Conservation (phyloP, 2,888 invertebrate genomes). For the Lomographa bimaculata region DNA sequence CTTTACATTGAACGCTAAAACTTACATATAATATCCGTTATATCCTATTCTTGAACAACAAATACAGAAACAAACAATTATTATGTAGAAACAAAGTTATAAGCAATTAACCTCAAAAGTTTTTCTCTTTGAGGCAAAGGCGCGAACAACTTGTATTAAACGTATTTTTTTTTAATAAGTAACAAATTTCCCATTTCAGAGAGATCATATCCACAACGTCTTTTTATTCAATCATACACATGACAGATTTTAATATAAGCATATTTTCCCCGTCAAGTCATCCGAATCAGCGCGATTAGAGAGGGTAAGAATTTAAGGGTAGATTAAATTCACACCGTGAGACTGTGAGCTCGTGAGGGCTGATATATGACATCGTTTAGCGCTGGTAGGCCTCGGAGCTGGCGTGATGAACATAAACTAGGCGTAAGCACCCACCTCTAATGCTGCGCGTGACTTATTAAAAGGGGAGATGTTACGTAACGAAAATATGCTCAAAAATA, state of each 20-base stretch:
- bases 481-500: too few species aligned
- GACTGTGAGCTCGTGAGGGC: conserved; percentile 24
- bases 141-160: too few species aligned
- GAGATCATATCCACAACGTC: too few species aligned
- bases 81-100: too few species aligned
- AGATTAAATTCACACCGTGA: conserved; percentile 34
- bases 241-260: conserved; percentile 11
- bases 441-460: conserved; percentile 22
- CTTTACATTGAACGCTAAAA: too few species aligned
- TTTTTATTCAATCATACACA: conserved; percentile 12
- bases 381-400: conserved; percentile 28
- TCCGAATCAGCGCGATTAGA: conserved; percentile 29
- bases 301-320: conserved; percentile 29
- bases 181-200: too few species aligned
- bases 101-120: too few species aligned
- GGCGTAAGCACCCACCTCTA: conserved; percentile 14
- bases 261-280: conserved; percentile 15
- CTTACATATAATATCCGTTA: too few species aligned
- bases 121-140: too few species aligned
- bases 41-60: too few species aligned
- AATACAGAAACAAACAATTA: too few species aligned
- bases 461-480: conserved; percentile 9
- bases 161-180: too few species aligned
- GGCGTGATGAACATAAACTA: conserved; percentile 29
- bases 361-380: conserved; percentile 33